Evolutionary conservation across 2,888 invertebrate genomes (phyloP), one percentile per base, ranked within the genome.

Genomic region (Homarus gammarus): DNA sequence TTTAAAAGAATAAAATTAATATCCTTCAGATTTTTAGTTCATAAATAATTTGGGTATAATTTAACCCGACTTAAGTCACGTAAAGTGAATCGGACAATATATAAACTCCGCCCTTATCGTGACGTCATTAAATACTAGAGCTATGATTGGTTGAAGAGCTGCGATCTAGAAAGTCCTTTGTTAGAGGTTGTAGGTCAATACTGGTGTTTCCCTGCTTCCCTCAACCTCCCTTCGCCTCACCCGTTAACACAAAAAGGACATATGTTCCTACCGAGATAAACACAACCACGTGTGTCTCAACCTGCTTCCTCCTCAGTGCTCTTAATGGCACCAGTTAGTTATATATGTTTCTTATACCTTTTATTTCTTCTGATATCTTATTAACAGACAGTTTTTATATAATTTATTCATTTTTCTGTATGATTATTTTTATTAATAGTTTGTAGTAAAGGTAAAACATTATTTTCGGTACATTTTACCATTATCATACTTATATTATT

Each of bases 151-250:
- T 33, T 73, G 38, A 27, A 31, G 56, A 61, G 68, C 84, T 90
- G 90, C 90, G 87, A 68, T 90, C 90, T 84, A 90, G 90, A 90
- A 90, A 90, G 90, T 81, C 90, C 87, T 90, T 90, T 90, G 87
- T 87, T 84, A 75, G 87, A n/a, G 73, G 78, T 79, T 84, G 78
- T 84, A 87, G 90, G 90, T 90, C 90, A 90, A 90, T 90, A 90
- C 78, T 90, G 73, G 87, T 90, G 87, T 87, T 84, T 90, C 90
- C 90, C 87, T 90, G 72, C 87, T 90, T 87, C 90, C 87, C 87
- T 78, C 87, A 90, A 90, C 85, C 73, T 56, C 49, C 61, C n/a
- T 77, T 56, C 81, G 49, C 72, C 73, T 40, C 40, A 51, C 31
- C 18, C 27, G 38, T 49, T 40, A 84, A 75, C 78, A 84, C 79